Base-by-base conservation (phyloP, 2,797 vertebrate species). In the Chiroxiphia lanceolata region DNA sequence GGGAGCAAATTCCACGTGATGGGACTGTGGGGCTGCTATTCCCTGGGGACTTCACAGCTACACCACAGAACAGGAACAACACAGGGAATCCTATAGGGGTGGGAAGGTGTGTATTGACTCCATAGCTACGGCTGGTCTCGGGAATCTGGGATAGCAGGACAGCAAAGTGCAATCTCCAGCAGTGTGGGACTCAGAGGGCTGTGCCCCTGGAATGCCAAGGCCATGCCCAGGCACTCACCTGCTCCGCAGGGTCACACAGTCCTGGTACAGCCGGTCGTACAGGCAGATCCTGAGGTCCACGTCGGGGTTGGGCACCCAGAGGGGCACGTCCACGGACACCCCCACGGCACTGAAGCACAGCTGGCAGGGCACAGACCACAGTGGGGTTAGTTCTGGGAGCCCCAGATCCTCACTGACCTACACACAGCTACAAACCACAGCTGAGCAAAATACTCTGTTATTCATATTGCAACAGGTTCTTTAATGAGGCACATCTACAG, bases 231-330 rank as follows among this genome's bases (percentile, higher is more conserved):
- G 22, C 48, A 34, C 86, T 95, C 84, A 99, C 99, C 99, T 99
- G 81, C 98, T 99, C 47, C 96, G 95, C 75, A 99, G 33, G 8
- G 95, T n/a, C 4, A 99, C 53, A 6, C 84, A 97, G 45, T 99
- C 98, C 96, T 99, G 99, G 93, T 99, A 99, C 31, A 99, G 98
- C 14, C 75, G 95, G 88, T 99, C 98, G 13, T 98, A 99, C 97
- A 97, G 98, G 97, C 99, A 99, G 94, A 99, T 99, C 97, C 98
- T 99, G 26, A 99, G 96, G 91, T 99, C 98, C 31, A 99, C 56
- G 10, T 31, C 98, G 60, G 98, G 98, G 57, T 95, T 95, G n/a
- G 97, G 95, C 86, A 99, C 97, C 98, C 98, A 99, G 33, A 99
- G 98, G 0, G 99, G 99, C 72, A 98, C 88, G 2, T 98, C 97